phyloP scores from a whole-genome alignment of 2,113 vertebrate genomes.

The Pygoscelis antarcticus region DNA sequence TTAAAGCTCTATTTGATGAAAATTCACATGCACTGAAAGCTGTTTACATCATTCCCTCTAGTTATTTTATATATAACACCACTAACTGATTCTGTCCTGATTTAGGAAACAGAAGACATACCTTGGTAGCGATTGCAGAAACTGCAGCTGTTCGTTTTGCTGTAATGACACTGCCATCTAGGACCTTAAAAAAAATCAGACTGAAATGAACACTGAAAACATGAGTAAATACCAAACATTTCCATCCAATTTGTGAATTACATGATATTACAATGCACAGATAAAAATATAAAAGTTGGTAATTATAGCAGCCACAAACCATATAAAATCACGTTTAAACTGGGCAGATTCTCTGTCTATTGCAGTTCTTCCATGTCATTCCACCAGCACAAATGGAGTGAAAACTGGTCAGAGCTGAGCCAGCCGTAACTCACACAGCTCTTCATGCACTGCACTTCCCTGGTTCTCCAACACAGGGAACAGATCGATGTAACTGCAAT shows the following conservation, averaged over 20 bases:
- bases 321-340: neutral
- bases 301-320: neutral
- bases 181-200: conserved; percentile 76
- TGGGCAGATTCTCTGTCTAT: neutral
- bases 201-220: neutral
- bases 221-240: neutral
- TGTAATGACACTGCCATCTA: conserved; percentile 91
- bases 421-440: neutral
- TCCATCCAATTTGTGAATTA: neutral
- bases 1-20: neutral
- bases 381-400: neutral
- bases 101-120: conserved; percentile 20
- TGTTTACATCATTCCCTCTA: neutral
- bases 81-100: neutral
- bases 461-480: rapidly evolving
- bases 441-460: neutral
- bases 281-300: neutral
- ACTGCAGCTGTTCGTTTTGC: conserved; percentile 89
- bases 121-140: conserved; percentile 96
- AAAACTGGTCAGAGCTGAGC: neutral
- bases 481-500: rapidly evolving
- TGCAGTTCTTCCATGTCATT: neutral
- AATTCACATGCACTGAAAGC: neutral
- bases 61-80: neutral
- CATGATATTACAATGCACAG: neutral